Base-by-base conservation (phyloP, 2,113 vertebrate species). In the Coturnix japonica region DNA sequence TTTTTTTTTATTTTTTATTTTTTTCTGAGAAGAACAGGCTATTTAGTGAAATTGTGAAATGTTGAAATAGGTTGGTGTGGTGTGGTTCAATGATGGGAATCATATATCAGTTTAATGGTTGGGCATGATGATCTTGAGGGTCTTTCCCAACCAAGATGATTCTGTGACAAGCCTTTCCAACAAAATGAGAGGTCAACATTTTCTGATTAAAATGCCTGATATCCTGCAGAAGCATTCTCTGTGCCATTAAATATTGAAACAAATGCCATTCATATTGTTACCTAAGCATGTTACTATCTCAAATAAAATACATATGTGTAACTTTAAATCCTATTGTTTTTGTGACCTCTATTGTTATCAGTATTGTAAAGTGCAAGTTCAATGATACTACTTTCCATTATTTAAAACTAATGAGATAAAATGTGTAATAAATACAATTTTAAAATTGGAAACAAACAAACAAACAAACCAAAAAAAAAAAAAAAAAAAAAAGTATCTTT, bases 131-230 rank as follows among this genome's bases (percentile, higher is more conserved):
- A 15, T 61, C 33, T 26, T 37, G 59, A 37, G 35, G 35, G 15
- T 37, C 59, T 37, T 61, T 61, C 59, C 33, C 6, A 37, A 37
- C 9, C 14, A 16, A 37, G 23, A 17, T 26, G 15, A 37, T 37
- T 61, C 33, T 61, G 25, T 37, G 33, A 37, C 61, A 85, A 78
- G 44, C 23, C 26, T 96, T 90, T 85, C 30, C 19, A 85, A 25
- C 28, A 77, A 91, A 96, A 94, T 86, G 76, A 90, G 90, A 87
- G 80, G 56, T 83, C 83, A 94, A 84, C 13, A 26, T 13, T 76
- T 91, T 85, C 71, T 95, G 61, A 87, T 93, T 95, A 85, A 91
- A 93, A 69, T 61, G 85, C 83, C 51, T 88, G 85, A 91, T 83
- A 93, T 74, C 72, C 80, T 80, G 75, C 54, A 91, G 7, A 41